A percentile compares a stretch with the other conserved stretches of the same genome.
phyloP scores from a whole-genome alignment of 2,797 vertebrate genomes.

The Sciurus vulgaris region DNA sequence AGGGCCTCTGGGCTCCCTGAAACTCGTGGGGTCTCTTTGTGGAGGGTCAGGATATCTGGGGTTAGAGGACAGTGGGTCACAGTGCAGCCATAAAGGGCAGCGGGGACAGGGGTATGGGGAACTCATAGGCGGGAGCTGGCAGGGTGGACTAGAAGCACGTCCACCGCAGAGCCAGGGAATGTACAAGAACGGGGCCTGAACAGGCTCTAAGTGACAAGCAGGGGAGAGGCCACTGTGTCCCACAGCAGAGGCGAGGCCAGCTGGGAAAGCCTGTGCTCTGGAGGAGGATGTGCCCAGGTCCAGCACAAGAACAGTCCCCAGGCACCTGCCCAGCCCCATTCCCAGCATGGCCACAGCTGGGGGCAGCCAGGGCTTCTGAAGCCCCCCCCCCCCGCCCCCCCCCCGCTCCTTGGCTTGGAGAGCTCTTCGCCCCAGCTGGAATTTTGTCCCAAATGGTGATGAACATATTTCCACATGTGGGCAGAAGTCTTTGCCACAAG shows the following conservation, averaged over 20 bases:
- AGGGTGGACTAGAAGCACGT: background rate
- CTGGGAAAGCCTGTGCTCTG: rapidly evolving
- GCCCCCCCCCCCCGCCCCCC: too few relatives aligned
- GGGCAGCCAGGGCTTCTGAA: background rate
- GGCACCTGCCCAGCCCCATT: background rate
- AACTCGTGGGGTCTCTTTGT: background rate
- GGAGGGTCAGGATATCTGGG: rapidly evolving
- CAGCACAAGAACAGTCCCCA: background rate
- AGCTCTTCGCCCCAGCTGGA: background rate
- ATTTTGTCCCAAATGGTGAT: background rate
- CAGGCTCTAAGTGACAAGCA: too few relatives aligned
- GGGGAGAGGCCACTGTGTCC: too few relatives aligned
- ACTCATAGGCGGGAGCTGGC: background rate
- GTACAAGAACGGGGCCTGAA: rapidly evolving
- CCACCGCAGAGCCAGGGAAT: rapidly evolving
- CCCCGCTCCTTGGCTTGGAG: background rate
- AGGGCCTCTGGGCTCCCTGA: background rate
- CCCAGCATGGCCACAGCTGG: constrained; percentile 39
- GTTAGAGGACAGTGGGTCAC: background rate
- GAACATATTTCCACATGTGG: background rate
- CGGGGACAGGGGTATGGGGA: rapidly evolving
- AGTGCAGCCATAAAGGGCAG: rapidly evolving
- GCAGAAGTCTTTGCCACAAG: background rate
- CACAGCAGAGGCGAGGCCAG: background rate
- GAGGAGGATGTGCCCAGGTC: background rate